Base-by-base conservation (phyloP, 2,797 vertebrate genomes). In the Brachyalestes nurse region DNA sequence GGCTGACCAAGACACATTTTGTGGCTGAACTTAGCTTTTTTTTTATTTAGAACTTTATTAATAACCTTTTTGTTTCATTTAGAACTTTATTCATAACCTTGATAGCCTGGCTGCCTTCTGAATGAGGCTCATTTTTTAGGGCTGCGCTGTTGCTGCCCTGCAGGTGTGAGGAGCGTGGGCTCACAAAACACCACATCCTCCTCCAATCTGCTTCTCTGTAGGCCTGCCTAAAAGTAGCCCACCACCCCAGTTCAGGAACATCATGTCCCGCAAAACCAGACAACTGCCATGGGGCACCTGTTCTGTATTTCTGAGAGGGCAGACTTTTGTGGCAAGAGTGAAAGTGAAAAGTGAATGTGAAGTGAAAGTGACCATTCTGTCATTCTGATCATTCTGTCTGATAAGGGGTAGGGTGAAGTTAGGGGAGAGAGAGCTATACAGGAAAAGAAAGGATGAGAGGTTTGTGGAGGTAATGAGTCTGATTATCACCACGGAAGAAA, bases 401-500 rank as follows among this genome's bases (percentile, higher is more conserved):
- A 28, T 28, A 7, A 34, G 19, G 23, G 8, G 14, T 67, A n/a
- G 19, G 23, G 58, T 49, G 6, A 23, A 14, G 2, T 0, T 19
- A 6, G 28, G 0, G n/a, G 4, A 13, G 16, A 13, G 73, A 40
- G n/a, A 47, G n/a, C n/a, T n/a, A n/a, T n/a, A 4, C 2, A 28
- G 17, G 5, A 25, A 23, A 19, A 16, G 40, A 19, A 61, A 61
- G 40, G 25, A 45, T 3, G 21, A 38, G 70, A 67, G 81, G 5
- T 71, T n/a, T 5, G 64, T 1, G 19, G 57, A 60, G 14, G 23
- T 62, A 55, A 76, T 76, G 73, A 23, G 65, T 19, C 14, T 25
- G 55, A 75, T 81, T 70, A 45, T 76, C 65, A 42, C 28, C n/a
- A 5, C n/a, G 14, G 55, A 17, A 51, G 64, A 16, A 70, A 6